These are phyloP conservation scores for Platypus cylindrus DNA, from an alignment of 2,888 invertebrate genomes.

Conservation along the genomic window DNA sequence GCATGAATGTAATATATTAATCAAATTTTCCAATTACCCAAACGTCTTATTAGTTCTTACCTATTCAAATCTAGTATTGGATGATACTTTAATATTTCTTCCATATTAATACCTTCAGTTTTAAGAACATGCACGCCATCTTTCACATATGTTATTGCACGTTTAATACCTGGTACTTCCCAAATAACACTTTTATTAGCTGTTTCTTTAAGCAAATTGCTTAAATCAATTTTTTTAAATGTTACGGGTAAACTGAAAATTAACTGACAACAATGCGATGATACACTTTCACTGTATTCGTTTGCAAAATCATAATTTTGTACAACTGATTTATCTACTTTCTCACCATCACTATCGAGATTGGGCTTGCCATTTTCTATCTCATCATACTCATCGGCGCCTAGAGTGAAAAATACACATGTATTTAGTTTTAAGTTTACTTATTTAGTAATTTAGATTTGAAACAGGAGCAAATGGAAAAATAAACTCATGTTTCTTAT, in stretches of 20 bases:
- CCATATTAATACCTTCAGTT: slow-evolving; percentile 92
- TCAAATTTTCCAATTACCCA: too few species aligned
- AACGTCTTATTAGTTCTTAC: slow-evolving; percentile 3
- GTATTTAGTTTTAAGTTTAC: too few species aligned
- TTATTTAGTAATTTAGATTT: too few species aligned
- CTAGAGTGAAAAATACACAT: too few species aligned
- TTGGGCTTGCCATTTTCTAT: not conserved
- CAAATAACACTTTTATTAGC: slow-evolving; percentile 64
- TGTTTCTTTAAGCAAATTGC: slow-evolving; percentile 56
- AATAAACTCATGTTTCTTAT: too few species aligned
- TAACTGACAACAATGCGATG: slow-evolving; percentile 73
- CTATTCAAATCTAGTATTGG: slow-evolving; percentile 66
- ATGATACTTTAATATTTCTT: slow-evolving; percentile 78
- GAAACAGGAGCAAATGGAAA: too few species aligned
- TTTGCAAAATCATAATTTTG: slow-evolving; percentile 26
- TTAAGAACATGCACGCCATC: slow-evolving; percentile 54
- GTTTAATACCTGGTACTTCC: slow-evolving; percentile 66
- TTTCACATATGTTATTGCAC: slow-evolving; percentile 70
- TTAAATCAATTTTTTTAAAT: slow-evolving; percentile 59
- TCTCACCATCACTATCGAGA: slow-evolving; percentile 21
- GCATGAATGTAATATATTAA: too few species aligned
- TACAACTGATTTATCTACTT: slow-evolving; percentile 32
- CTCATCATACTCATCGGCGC: too few species aligned
- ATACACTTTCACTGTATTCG: slow-evolving; percentile 63
- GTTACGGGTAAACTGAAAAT: slow-evolving; percentile 50